Evolutionary conservation across 2,113 vertebrate genomes (phyloP).

Genomic region (Nerophis lumbriciformis): DNA sequence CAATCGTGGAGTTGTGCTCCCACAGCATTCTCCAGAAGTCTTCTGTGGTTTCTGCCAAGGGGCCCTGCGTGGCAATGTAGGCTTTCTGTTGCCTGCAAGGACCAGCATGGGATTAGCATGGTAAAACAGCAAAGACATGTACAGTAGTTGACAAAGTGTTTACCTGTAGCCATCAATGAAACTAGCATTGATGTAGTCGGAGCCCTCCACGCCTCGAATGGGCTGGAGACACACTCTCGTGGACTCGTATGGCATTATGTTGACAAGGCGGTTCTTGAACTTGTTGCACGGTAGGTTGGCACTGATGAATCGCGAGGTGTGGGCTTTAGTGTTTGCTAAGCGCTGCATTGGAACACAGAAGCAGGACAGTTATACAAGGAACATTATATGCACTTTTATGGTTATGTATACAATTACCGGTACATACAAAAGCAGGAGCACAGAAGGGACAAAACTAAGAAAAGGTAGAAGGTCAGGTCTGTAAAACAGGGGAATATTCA

Average conservation of each 20-base stretch:
- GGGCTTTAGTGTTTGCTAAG: conserved; percentile 97
- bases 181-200: conserved; percentile 98
- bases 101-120: conserved; percentile 4
- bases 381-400: too few relatives aligned
- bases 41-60: conserved; percentile 96
- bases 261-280: conserved; percentile 99
- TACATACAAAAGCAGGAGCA: too few relatives aligned
- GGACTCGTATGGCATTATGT: conserved; percentile 99
- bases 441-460: too few relatives aligned
- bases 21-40: conserved; percentile 99
- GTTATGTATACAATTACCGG: too few relatives aligned
- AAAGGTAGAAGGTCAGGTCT: too few relatives aligned
- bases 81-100: conserved; percentile 89
- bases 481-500: too few relatives aligned
- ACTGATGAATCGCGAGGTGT: conserved; percentile 99
- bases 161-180: conserved; percentile 99
- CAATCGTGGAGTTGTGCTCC: conserved; percentile 99
- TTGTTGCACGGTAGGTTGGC: conserved; percentile 99
- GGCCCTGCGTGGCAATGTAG: conserved; percentile 97
- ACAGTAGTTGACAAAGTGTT: conserved; percentile 4
- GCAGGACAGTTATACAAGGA: too few relatives aligned
- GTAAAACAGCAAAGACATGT: background rate
- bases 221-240: conserved; percentile 96
- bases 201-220: conserved; percentile 96
- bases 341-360: conserved; percentile 68